Evolutionary conservation across 1,140 invertebrate species (phyloP).

Genomic region (Solenopsis invicta): DNA sequence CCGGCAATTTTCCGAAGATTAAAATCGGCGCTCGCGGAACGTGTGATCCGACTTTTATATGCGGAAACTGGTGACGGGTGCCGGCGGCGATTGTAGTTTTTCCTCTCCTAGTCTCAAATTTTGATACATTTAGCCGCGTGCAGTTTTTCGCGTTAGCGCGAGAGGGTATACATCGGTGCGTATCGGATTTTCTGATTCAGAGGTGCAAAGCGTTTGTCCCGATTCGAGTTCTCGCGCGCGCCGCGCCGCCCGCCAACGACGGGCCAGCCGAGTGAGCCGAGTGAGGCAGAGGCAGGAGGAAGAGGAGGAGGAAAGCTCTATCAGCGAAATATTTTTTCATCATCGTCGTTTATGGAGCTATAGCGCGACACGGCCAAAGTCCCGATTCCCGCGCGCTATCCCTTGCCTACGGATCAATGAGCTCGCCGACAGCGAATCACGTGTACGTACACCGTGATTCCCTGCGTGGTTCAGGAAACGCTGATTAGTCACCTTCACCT

Average conservation of each 20-base stretch:
- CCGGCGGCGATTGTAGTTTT: constrained; percentile 26
- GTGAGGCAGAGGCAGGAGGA: no score
- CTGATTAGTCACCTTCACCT: constrained; percentile 44
- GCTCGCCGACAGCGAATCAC: constrained; percentile 2
- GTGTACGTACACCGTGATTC: constrained; percentile 24
- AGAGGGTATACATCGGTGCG: constrained; percentile 8
- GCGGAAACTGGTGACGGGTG: constrained; percentile 32
- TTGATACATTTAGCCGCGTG: constrained; percentile 53
- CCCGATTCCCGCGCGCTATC: neutral
- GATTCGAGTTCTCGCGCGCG: constrained; percentile 37
- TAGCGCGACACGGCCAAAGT: constrained; percentile 6
- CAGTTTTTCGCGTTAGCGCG: constrained; percentile 46
- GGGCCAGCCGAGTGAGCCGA: no score
- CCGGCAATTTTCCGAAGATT: constrained; percentile 58
- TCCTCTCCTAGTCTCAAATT: constrained; percentile 39
- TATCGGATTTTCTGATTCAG: constrained; percentile 61
- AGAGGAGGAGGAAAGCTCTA: neutral
- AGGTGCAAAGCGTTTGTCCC: constrained; percentile 57
- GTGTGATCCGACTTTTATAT: constrained; percentile 56
- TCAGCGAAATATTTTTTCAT: constrained; percentile 52
- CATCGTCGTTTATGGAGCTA: constrained; percentile 16
- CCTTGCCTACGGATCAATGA: constrained; percentile 47
- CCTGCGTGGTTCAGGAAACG: constrained; percentile 14
- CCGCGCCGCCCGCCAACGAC: neutral
- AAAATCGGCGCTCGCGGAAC: constrained; percentile 49